Evolutionary conservation across 2,113 vertebrate species (phyloP), one percentile per base, ranked within the genome.

Genomic region (Megaceryle maxima): DNA sequence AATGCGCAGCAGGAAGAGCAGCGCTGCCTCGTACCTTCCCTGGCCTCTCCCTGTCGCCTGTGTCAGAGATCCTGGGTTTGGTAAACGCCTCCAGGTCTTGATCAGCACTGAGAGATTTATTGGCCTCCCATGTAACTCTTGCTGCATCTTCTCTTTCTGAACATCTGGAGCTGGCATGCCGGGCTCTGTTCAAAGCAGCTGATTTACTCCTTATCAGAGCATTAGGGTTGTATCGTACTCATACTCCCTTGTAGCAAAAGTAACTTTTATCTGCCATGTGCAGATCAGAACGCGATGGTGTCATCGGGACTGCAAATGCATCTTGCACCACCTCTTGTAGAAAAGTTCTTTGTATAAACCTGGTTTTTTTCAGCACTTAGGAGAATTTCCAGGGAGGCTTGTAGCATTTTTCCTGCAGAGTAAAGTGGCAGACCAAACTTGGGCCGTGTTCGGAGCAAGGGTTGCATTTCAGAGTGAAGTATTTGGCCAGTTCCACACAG

Each of bases 11-110:
- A 51, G 39, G 81, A 25, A 4, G 60, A 79, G 63, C 55, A 41
- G 2, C 8, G 1, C 50, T 26, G 26, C 63, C 41, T 2, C 35
- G 50, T 62, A 8, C 18, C 56, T 29, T 31, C 11, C 4, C 50
- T 5, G 12, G 16, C 19, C 43, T 39, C 39, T 48, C 48, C 29
- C 22, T 31, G 33, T 26, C 13, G 0, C 13, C 7, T 0, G 0
- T 4, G 1, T 33, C 13, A 0, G 24, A 20, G 48, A 85, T 18
- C 2, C 24, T 11, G 75, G 51, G 4, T 68, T 67, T 74, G 66
- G 68, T 7, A 63, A 94, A 88, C 90, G 70, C 31, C 75, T 35
- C 75, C 56, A 10, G 69, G 73, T 46, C 73, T 78, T 24, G 63
- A 41, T 79, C 64, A 64, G 75, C 87, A 14, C 6, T 0, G 46